Evolutionary conservation across 23 tunicate genomes (phyloP).

Genomic region (Aplidium turbinatum): DNA sequence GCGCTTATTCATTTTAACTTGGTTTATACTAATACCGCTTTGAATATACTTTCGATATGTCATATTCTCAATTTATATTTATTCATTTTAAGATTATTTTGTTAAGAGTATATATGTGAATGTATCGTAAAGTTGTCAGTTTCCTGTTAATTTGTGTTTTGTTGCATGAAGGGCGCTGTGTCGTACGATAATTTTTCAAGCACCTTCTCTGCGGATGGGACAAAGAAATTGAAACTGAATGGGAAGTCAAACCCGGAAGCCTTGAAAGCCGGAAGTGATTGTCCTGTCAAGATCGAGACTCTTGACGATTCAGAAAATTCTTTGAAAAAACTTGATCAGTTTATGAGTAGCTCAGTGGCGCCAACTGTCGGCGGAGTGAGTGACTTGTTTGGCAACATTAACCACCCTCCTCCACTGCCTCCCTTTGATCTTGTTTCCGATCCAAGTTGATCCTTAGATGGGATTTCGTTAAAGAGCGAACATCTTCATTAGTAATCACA

Average conservation of each 20-base stretch:
- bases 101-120: too few relatives aligned
- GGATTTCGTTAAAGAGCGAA: too few relatives aligned
- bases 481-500: too few relatives aligned
- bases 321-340: conserved; percentile 67
- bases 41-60: too few relatives aligned
- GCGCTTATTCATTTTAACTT: too few relatives aligned
- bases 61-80: too few relatives aligned
- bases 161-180: conserved; percentile 48
- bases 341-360: conserved; percentile 52
- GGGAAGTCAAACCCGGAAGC: neutral
- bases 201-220: conserved; percentile 20
- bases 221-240: conserved; percentile 12
- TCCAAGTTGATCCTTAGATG: conserved; percentile 49
- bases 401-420: conserved; percentile 76
- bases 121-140: too few relatives aligned
- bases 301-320: conserved; percentile 70
- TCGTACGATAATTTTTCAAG: conserved; percentile 58
- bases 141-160: neutral
- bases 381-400: conserved; percentile 70
- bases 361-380: conserved; percentile 75
- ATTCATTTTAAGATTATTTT: too few relatives aligned
- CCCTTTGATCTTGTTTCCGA: conserved; percentile 87
- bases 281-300: conserved; percentile 64
- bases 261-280: neutral
- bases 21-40: too few relatives aligned